A percentile compares a stretch with the other conserved stretches of the same genome.
phyloP scores from a whole-genome alignment of 2,888 invertebrate genomes.

The Watsonalla binaria region DNA sequence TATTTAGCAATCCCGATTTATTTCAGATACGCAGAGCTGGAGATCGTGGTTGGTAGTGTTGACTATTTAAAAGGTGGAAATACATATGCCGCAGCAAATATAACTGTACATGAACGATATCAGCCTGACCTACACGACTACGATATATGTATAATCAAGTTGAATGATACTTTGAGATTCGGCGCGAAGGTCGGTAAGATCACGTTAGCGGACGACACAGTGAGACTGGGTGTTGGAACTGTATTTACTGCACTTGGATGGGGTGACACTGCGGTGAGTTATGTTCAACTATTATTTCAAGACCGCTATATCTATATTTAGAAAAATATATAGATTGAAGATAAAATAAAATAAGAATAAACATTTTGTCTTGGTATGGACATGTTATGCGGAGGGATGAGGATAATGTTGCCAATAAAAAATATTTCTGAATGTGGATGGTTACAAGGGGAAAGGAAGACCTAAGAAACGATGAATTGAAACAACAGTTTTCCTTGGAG shows the following conservation, averaged over 20 bases:
- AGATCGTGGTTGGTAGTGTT: slow-evolving; percentile 4
- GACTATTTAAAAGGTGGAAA: slow-evolving; percentile 5
- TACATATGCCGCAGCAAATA: slow-evolving; percentile 7
- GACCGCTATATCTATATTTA: too few relatives aligned
- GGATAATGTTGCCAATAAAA: too few relatives aligned
- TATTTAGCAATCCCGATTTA: too few relatives aligned
- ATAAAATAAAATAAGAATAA: too few relatives aligned
- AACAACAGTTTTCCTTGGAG: too few relatives aligned
- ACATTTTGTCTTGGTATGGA: too few relatives aligned
- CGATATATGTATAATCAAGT: slow-evolving; percentile 12
- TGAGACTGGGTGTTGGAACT: slow-evolving; percentile 3
- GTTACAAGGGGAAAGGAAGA: too few relatives aligned
- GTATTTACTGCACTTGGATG: slow-evolving; percentile 11
- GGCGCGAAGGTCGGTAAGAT: slow-evolving; percentile 11
- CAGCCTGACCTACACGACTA: slow-evolving; percentile 3
- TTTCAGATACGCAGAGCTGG: too few relatives aligned
- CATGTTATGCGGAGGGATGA: too few relatives aligned
- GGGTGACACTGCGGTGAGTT: slow-evolving; percentile 12
- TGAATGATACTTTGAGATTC: slow-evolving; percentile 8
- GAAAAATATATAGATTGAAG: too few relatives aligned
- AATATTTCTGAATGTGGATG: too few relatives aligned
- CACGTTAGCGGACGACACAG: slow-evolving; percentile 4
- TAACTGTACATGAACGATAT: slow-evolving; percentile 7
- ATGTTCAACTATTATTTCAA: neutral
- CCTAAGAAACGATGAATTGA: too few relatives aligned